Evolutionary conservation across 2,797 vertebrate species (phyloP).

Genomic region (Okamejei kenojei): DNA sequence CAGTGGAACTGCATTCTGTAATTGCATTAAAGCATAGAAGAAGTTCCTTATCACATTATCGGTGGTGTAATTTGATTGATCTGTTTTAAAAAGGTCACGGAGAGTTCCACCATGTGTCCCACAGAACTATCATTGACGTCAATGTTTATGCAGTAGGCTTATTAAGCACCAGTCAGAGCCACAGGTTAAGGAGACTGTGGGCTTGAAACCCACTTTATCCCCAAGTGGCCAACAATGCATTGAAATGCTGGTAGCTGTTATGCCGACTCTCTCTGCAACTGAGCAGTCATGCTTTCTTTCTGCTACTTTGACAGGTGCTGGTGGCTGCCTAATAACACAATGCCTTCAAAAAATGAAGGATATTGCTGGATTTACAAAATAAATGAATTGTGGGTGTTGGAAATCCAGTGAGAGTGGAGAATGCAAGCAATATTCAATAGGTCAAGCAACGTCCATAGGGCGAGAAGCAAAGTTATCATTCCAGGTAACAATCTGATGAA

Average conservation of each 20-base stretch:
- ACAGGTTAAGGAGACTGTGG: neutral
- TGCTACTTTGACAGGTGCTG: neutral
- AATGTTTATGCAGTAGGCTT: neutral
- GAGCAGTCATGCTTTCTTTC: neutral
- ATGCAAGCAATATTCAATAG: too few relatives aligned
- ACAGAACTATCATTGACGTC: neutral
- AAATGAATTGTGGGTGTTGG: too few relatives aligned
- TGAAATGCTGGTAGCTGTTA: neutral
- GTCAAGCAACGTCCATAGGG: too few relatives aligned
- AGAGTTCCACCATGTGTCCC: too few relatives aligned
- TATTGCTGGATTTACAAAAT: neutral
- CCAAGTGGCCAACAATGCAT: neutral
- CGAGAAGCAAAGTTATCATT: too few relatives aligned
- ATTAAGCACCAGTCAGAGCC: neutral
- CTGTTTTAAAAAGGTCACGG: neutral
- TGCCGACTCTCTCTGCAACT: neutral
- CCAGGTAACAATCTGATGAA: too few relatives aligned
- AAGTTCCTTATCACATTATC: neutral
- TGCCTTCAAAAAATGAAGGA: neutral
- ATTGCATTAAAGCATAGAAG: constrained; percentile 8
- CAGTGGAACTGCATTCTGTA: neutral
- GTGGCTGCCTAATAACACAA: neutral
- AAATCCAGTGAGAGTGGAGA: too few relatives aligned
- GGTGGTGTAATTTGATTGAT: neutral
- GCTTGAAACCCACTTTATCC: neutral